A percentile compares a stretch with the other conserved stretches of the same genome.
These are phyloP conservation scores for Trigoniulus corallinus DNA, from an alignment of 1,140 invertebrate species.

Conservation along the genomic window DNA sequence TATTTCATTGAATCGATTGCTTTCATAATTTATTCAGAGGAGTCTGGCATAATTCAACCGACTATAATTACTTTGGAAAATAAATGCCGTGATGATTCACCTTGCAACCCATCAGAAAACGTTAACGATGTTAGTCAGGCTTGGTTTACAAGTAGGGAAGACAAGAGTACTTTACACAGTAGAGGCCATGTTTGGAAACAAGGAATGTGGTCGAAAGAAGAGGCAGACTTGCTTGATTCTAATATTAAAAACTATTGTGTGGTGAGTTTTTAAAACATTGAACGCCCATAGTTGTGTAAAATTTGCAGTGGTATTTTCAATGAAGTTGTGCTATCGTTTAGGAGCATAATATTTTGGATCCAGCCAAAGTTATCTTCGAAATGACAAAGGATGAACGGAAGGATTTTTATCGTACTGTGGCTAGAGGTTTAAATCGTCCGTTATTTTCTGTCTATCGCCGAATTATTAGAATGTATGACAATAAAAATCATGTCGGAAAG, in stretches of 20 bases:
- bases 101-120: background rate
- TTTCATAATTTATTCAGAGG: background rate
- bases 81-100: background rate
- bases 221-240: slow-evolving; percentile 26
- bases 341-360: slow-evolving; percentile 26
- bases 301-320: no score
- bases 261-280: no score
- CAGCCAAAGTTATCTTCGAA: slow-evolving; percentile 32
- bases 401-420: slow-evolving; percentile 32
- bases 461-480: slow-evolving; percentile 35
- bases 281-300: background rate
- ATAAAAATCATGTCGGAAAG: slow-evolving; percentile 34
- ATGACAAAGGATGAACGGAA: slow-evolving; percentile 34
- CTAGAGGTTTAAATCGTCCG: slow-evolving; percentile 30
- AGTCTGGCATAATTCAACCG: background rate
- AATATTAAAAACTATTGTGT: slow-evolving; percentile 31
- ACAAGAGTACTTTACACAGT: slow-evolving; percentile 25
- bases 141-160: slow-evolving; percentile 30
- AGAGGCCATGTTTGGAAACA: slow-evolving; percentile 32
- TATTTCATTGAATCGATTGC: background rate
- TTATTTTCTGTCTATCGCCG: slow-evolving; percentile 34
- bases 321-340: slow-evolving; percentile 11
- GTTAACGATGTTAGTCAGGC: slow-evolving; percentile 17
- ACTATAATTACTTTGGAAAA: background rate
- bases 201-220: slow-evolving; percentile 34